Percentiles rank a stretch among this genome's conserved stretches.
Conservation (phyloP, 2,113 vertebrate genomes). For the Brachypodius melanocephalos region DNA sequence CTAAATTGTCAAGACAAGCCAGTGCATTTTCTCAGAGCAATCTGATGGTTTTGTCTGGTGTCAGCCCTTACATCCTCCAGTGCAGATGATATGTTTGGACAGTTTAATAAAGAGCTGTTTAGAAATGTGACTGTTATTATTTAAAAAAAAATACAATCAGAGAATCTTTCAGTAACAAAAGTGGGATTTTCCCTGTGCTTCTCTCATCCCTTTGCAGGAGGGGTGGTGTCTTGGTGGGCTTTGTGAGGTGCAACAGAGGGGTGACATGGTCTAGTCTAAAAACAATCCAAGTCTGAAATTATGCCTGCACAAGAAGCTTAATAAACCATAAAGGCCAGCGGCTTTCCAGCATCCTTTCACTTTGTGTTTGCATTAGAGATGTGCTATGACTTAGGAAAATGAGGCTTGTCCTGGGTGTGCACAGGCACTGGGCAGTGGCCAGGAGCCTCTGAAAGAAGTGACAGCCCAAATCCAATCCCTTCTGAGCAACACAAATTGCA, state of each 20-base stretch:
- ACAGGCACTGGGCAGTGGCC: neutral
- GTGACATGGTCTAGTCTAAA: neutral
- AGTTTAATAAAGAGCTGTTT: conserved; percentile 53
- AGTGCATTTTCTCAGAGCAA: conserved; percentile 41
- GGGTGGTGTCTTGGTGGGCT: neutral
- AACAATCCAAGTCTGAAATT: neutral
- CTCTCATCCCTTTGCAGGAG: neutral
- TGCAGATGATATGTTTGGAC: conserved; percentile 7
- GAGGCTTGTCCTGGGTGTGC: neutral
- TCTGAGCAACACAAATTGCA: rapidly evolving
- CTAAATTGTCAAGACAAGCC: conserved; percentile 53
- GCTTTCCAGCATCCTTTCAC: conserved; percentile 3
- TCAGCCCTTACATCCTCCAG: conserved; percentile 34
- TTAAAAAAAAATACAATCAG: neutral
- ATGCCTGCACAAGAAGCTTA: conserved; percentile 5
- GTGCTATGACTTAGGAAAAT: neutral
- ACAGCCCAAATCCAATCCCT: neutral
- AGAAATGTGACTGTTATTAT: neutral
- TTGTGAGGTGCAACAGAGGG: neutral
- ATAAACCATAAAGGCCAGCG: conserved; percentile 53
- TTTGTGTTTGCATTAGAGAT: neutral
- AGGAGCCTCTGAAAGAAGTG: neutral
- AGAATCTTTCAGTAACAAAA: neutral
- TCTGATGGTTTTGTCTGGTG: conserved; percentile 55
- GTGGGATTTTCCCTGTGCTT: neutral